These are phyloP conservation scores for Nemotelus nigrinus DNA, from an alignment of 2,888 invertebrate species.

Conservation along the genomic window DNA sequence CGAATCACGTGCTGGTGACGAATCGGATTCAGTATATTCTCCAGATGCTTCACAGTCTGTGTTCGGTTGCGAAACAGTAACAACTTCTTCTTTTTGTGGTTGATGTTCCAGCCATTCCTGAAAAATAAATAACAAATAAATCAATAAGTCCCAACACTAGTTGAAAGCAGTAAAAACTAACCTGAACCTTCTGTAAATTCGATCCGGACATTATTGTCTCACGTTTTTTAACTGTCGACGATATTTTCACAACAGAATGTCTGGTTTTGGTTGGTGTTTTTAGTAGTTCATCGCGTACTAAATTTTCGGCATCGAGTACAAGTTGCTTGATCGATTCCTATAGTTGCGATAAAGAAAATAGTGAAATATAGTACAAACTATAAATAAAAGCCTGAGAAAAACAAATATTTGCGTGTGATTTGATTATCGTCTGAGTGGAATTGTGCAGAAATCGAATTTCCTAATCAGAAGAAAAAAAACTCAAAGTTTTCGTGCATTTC, in stretches of 20 bases:
- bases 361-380: neutral
- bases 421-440: neutral
- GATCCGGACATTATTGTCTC: slow-evolving; percentile 62
- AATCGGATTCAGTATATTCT: slow-evolving; percentile 76
- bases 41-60: slow-evolving; percentile 85
- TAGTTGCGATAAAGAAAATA: slow-evolving; percentile 5
- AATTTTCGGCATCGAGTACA: slow-evolving; percentile 82
- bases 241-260: slow-evolving; percentile 59
- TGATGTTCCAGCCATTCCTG: slow-evolving; percentile 65
- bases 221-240: slow-evolving; percentile 62
- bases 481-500: neutral
- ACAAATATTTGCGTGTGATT: slow-evolving; percentile 1
- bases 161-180: slow-evolving; percentile 47
- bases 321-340: slow-evolving; percentile 73
- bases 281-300: slow-evolving; percentile 70
- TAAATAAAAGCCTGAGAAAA: neutral
- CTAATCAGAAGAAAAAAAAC: slow-evolving; percentile 2
- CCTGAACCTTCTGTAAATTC: slow-evolving; percentile 64
- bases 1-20: slow-evolving; percentile 70
- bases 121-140: neutral
- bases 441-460: slow-evolving; percentile 13
- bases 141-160: neutral
- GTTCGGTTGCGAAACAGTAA: slow-evolving; percentile 51
- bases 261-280: slow-evolving; percentile 64
- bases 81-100: slow-evolving; percentile 53